These are phyloP conservation scores for Monopis laevigella DNA, from an alignment of 2,888 invertebrate species.

Conservation along the genomic window DNA sequence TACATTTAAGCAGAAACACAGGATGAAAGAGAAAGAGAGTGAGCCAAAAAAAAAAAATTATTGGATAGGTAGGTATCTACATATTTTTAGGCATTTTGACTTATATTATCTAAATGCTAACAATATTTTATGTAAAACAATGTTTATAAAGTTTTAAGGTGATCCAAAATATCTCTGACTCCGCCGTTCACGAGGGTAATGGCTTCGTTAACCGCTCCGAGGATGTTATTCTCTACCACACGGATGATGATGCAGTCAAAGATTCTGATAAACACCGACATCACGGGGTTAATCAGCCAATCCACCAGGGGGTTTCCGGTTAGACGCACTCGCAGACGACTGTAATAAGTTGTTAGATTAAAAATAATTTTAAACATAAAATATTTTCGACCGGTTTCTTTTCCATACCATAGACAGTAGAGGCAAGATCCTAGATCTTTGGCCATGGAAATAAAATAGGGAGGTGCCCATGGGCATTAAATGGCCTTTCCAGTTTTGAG, in stretches of 20 bases:
- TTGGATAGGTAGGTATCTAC: neutral
- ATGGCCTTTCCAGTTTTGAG: too few species aligned
- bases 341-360: conserved; percentile 26
- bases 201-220: conserved; percentile 31
- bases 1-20: too few species aligned
- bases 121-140: too few species aligned
- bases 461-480: too few species aligned
- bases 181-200: conserved; percentile 42
- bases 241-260: conserved; percentile 53
- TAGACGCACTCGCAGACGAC: conserved; percentile 52
- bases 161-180: conserved; percentile 29
- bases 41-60: too few species aligned
- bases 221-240: conserved; percentile 46
- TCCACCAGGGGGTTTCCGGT: conserved; percentile 56
- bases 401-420: too few species aligned
- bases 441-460: too few species aligned
- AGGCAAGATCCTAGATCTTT: too few species aligned
- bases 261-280: conserved; percentile 44
- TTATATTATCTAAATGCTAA: too few species aligned
- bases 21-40: too few species aligned
- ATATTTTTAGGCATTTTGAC: neutral
- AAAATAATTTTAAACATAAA: neutral
- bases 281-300: conserved; percentile 58
- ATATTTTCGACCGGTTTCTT: too few species aligned
- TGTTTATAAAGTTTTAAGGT: conserved; percentile 20